Evolutionary conservation across 2,888 invertebrate genomes (phyloP).

Genomic region (Halocaridina rubra): DNA sequence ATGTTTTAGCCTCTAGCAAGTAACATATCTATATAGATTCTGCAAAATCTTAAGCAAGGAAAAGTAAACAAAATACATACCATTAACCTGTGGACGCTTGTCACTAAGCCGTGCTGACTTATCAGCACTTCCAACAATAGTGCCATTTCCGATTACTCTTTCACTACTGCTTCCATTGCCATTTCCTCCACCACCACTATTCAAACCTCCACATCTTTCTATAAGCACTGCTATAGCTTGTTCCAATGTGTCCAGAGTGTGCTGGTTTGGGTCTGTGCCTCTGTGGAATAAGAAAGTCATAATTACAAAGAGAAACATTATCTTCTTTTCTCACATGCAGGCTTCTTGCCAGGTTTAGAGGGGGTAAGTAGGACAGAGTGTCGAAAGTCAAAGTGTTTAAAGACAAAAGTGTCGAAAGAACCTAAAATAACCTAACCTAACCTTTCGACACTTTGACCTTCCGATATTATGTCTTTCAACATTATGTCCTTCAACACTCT

Average conservation of each 20-base stretch:
- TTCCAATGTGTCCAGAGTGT: slow-evolving; percentile 69
- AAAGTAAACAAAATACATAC: not conserved
- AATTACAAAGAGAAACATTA: not conserved
- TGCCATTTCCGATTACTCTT: not conserved
- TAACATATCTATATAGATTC: too few relatives aligned
- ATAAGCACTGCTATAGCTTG: slow-evolving; percentile 69
- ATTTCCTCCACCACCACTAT: not conserved
- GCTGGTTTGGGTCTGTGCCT: slow-evolving; percentile 68
- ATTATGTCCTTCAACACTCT: too few relatives aligned
- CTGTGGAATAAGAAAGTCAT: slow-evolving; percentile 42
- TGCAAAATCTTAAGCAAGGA: too few relatives aligned
- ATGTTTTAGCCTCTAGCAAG: too few relatives aligned
- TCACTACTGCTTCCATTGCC: not conserved
- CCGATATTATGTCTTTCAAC: too few relatives aligned
- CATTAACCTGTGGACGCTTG: slow-evolving; percentile 28
- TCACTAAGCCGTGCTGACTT: slow-evolving; percentile 8
- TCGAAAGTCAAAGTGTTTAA: too few relatives aligned
- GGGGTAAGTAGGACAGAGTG: too few relatives aligned
- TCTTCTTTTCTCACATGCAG: not conserved
- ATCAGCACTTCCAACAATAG: not conserved
- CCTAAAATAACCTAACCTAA: too few relatives aligned
- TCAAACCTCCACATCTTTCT: slow-evolving; percentile 65
- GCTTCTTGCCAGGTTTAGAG: too few relatives aligned
- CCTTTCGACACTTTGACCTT: too few relatives aligned
- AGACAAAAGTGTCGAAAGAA: too few relatives aligned